These are phyloP conservation scores for Probaryconus sp. DNA, from an alignment of 1,140 invertebrate species.

Conservation along the genomic window DNA sequence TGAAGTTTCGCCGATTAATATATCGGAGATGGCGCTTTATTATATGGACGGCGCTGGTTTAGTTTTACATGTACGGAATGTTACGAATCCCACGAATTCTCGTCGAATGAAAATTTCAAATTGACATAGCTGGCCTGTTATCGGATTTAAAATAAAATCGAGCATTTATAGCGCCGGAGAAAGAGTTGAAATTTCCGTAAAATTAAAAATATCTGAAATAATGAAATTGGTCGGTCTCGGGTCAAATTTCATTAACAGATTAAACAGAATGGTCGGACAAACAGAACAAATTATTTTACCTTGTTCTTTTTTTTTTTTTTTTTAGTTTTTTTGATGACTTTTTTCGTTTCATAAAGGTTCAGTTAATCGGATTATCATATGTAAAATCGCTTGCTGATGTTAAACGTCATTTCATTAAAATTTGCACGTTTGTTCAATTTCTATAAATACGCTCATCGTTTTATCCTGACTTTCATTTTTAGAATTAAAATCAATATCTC, in stretches of 20 bases:
- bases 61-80: slow-evolving; percentile 59
- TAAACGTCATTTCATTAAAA: no score
- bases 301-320: slow-evolving; percentile 46
- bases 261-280: slow-evolving; percentile 58
- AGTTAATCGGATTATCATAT: no score
- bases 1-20: no score
- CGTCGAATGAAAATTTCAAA: slow-evolving; percentile 55
- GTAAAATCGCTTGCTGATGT: no score
- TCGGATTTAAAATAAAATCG: slow-evolving; percentile 59
- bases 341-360: slow-evolving; percentile 2
- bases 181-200: slow-evolving; percentile 56
- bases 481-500: no score
- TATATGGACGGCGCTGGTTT: no score
- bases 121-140: slow-evolving; percentile 56
- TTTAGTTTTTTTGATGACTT: slow-evolving; percentile 11
- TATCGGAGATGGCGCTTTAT: no score
- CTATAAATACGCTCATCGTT: no score
- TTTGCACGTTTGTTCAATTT: no score
- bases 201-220: slow-evolving; percentile 63
- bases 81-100: slow-evolving; percentile 57
- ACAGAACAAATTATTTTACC: slow-evolving; percentile 59
- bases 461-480: no score
- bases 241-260: slow-evolving; percentile 63
- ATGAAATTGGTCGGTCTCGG: slow-evolving; percentile 57
- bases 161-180: slow-evolving; percentile 47